A percentile compares a stretch with the other conserved stretches of the same genome.
These are phyloP conservation scores for Numenius arquata DNA, from an alignment of 2,113 vertebrate genomes.

Conservation along the genomic window DNA sequence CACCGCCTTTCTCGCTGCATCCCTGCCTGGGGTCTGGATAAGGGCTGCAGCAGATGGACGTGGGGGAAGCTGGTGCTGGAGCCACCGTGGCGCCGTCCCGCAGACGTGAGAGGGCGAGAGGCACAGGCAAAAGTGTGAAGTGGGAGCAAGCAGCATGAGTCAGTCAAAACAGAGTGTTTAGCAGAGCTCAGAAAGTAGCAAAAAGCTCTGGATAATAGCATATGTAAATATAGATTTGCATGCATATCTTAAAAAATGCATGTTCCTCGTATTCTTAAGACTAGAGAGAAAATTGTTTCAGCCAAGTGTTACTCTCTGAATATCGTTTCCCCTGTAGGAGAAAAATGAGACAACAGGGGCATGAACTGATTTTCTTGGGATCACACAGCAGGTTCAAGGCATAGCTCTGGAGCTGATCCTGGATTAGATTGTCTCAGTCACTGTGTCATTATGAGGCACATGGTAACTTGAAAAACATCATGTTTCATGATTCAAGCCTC, in stretches of 20 bases:
- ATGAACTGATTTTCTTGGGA: background rate
- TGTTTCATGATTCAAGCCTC: background rate
- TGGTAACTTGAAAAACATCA: background rate
- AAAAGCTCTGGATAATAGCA: background rate
- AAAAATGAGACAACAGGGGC: background rate
- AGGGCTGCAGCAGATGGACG: accelerated
- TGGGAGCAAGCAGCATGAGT: background rate
- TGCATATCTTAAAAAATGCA: background rate
- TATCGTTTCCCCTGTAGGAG: background rate
- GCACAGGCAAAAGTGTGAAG: accelerated
- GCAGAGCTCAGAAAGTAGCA: background rate
- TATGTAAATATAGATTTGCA: background rate
- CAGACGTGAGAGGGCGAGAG: background rate
- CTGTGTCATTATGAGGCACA: background rate
- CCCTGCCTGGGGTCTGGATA: background rate
- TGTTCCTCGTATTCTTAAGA: background rate
- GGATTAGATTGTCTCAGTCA: background rate
- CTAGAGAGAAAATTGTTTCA: background rate
- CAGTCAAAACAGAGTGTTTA: background rate
- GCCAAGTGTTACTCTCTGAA: background rate
- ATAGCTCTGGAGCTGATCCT: background rate
- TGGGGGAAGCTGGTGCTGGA: too few species aligned
- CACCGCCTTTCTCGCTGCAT: accelerated
- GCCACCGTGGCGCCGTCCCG: accelerated
- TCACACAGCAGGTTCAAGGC: background rate